These are phyloP conservation scores for Coregonus suidteri DNA, from an alignment of 2,797 vertebrate genomes.

Conservation along the genomic window DNA sequence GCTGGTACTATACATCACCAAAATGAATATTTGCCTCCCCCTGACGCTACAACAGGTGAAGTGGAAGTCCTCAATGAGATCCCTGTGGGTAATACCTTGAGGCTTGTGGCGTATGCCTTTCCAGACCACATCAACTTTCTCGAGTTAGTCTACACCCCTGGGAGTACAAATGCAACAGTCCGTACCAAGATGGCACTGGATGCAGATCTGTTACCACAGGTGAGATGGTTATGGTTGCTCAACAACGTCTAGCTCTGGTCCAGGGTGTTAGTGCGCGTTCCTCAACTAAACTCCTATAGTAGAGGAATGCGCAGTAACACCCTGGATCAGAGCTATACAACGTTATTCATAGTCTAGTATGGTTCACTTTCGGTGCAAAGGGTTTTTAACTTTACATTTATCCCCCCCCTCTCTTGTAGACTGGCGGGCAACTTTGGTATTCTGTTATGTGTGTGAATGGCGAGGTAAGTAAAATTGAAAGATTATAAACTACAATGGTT, in stretches of 20 bases:
- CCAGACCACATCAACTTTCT: slow-evolving; percentile 28
- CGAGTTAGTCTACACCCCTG: slow-evolving; percentile 38
- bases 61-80: slow-evolving; percentile 69
- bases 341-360: background rate
- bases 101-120: background rate
- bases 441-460: slow-evolving; percentile 41
- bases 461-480: slow-evolving; percentile 48
- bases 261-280: background rate
- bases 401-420: slow-evolving; percentile 48
- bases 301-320: background rate
- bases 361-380: background rate
- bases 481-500: background rate
- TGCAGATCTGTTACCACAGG: slow-evolving; percentile 45
- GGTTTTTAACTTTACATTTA: slow-evolving; percentile 1
- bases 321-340: background rate
- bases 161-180: slow-evolving; percentile 39
- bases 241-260: background rate
- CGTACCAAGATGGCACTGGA: slow-evolving; percentile 59
- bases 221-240: slow-evolving; percentile 12
- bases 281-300: no score
- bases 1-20: background rate
- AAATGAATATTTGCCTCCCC: slow-evolving; percentile 3
- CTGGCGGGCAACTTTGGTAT: slow-evolving; percentile 47
- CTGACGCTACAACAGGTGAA: slow-evolving; percentile 59
- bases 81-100: background rate